Percentiles rank a stretch among this genome's conserved stretches.
These are phyloP conservation scores for Bombus confusus DNA, from an alignment of 1,140 invertebrate species.

Conservation along the genomic window DNA sequence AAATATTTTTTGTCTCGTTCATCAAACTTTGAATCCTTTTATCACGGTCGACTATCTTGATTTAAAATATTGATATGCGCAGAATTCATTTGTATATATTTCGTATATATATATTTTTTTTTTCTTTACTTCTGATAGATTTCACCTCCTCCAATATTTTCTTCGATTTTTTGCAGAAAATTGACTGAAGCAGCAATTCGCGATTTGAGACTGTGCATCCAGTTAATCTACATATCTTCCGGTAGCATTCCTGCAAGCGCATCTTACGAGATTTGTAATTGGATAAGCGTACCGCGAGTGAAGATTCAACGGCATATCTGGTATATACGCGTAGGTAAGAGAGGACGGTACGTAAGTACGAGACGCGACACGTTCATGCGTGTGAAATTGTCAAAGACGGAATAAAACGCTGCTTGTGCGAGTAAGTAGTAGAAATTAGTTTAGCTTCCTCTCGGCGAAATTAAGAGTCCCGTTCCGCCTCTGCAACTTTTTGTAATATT, in stretches of 20 bases:
- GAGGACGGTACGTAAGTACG: background rate
- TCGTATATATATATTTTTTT: no score
- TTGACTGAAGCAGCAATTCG: background rate
- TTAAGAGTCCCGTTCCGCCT: constrained; percentile 8
- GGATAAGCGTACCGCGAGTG: constrained; percentile 1
- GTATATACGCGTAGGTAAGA: background rate
- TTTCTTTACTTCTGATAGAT: background rate
- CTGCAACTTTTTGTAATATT: background rate
- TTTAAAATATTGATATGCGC: background rate
- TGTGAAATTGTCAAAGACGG: background rate
- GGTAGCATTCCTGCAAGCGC: background rate
- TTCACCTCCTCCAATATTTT: background rate
- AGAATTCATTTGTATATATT: background rate
- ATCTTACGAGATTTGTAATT: constrained; percentile 20
- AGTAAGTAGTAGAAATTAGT: constrained; percentile 9
- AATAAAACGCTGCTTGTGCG: background rate
- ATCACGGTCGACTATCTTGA: background rate
- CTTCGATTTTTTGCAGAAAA: background rate
- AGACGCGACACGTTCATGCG: background rate
- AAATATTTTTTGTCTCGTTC: background rate
- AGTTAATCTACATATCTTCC: background rate
- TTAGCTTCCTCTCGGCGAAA: constrained; percentile 18
- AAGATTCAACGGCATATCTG: background rate
- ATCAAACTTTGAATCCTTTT: background rate
- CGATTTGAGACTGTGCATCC: background rate